These are phyloP conservation scores for Amia ocellicauda DNA, from an alignment of 2,113 vertebrate species.

Conservation along the genomic window DNA sequence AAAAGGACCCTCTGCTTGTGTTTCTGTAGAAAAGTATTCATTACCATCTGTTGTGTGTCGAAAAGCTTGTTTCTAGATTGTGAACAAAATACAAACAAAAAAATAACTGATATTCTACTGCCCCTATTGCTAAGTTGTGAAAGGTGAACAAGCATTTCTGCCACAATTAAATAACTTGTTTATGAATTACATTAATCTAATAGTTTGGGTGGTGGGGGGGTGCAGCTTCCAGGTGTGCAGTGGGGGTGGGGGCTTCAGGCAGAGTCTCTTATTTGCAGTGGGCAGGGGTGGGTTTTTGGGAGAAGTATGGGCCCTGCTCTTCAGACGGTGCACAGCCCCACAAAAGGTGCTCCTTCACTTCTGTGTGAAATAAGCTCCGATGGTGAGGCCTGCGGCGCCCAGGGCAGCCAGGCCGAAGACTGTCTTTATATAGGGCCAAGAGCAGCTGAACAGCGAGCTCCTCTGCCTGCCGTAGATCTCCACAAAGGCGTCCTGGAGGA, in stretches of 20 bases:
- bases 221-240: constrained; percentile 55
- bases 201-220: constrained; percentile 21
- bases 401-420: constrained; percentile 89
- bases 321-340: too few species aligned
- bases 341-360: constrained; percentile 72
- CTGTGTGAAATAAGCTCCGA: constrained; percentile 92
- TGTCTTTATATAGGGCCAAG: constrained; percentile 92
- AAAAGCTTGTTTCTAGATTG: too few species aligned
- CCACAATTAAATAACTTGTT: too few species aligned
- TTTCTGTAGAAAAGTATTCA: too few species aligned
- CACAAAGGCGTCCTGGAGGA: constrained; percentile 89
- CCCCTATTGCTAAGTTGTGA: too few species aligned
- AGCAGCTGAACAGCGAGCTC: constrained; percentile 81
- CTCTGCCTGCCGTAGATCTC: constrained; percentile 85
- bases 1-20: too few species aligned
- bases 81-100: too few species aligned
- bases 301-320: background rate
- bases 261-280: constrained; percentile 35
- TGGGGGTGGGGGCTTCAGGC: constrained; percentile 42
- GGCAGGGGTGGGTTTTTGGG: constrained; percentile 14
- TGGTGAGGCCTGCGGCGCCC: constrained; percentile 90
- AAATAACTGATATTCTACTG: too few species aligned
- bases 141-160: too few species aligned
- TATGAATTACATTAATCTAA: too few species aligned
- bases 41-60: too few species aligned